Conservation (phyloP, 2,113 vertebrate species). For the Entosphenus tridentatus region DNA sequence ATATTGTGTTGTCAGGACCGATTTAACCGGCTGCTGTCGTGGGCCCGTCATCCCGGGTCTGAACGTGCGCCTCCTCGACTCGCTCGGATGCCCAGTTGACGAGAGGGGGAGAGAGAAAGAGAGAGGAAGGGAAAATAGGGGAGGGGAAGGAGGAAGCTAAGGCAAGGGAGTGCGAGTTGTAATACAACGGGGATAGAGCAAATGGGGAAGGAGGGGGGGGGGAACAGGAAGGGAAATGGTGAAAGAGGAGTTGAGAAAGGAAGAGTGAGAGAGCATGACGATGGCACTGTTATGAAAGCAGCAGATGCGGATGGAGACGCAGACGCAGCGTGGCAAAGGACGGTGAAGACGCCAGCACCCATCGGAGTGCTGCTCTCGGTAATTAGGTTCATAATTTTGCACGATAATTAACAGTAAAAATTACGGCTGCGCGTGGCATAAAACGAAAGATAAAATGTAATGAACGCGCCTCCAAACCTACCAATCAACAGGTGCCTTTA, state of each 20-base stretch:
- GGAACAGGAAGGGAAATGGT: not conserved
- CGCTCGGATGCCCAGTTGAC: too few species aligned
- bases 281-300: not conserved
- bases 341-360: too few species aligned
- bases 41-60: too few species aligned
- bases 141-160: not conserved
- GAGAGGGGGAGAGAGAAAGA: not conserved
- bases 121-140: not conserved
- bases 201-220: not conserved
- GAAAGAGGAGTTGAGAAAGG: not conserved
- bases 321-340: not conserved
- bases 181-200: not conserved
- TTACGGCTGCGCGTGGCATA: too few species aligned
- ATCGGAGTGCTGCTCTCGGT: too few species aligned
- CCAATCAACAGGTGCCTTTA: too few species aligned
- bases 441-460: too few species aligned
- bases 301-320: not conserved
- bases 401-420: too few species aligned
- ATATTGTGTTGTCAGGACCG: conserved; percentile 6
- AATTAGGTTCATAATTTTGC: too few species aligned
- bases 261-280: not conserved
- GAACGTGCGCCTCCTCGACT: too few species aligned
- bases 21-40: not conserved
- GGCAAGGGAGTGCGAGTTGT: not conserved
- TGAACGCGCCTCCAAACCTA: too few species aligned